These are phyloP conservation scores for Phalanger gymnotis DNA, from an alignment of 2,797 vertebrate genomes.

Conservation along the genomic window DNA sequence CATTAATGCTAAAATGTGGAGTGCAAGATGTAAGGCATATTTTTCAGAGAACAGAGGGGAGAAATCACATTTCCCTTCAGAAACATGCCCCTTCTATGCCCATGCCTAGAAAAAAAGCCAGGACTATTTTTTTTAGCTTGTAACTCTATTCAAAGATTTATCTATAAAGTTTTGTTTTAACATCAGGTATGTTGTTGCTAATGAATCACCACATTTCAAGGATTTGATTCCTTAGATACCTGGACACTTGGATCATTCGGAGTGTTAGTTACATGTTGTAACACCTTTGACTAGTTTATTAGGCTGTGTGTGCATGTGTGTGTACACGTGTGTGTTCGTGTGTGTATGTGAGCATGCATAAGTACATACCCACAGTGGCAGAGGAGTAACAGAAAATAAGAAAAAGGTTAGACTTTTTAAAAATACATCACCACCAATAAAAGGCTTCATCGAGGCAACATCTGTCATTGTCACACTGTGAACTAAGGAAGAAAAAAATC, in stretches of 20 bases:
- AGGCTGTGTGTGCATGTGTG: too few relatives aligned
- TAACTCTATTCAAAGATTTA: not conserved
- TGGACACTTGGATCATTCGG: not conserved
- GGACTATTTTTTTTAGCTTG: not conserved
- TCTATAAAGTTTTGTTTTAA: not conserved
- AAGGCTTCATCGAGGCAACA: not conserved
- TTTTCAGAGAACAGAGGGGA: not conserved
- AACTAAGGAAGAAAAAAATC: not conserved
- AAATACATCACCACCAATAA: not conserved
- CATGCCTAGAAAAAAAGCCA: not conserved
- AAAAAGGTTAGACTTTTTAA: not conserved
- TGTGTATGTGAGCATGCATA: too few relatives aligned
- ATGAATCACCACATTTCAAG: not conserved
- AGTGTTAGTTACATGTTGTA: not conserved
- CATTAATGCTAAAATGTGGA: not conserved
- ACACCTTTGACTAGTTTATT: not conserved
- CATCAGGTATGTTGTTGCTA: not conserved
- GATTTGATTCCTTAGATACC: not conserved
- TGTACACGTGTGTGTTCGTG: too few relatives aligned
- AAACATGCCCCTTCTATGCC: not conserved
- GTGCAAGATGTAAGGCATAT: not conserved
- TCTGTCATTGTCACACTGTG: too few relatives aligned
- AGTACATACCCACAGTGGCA: not conserved
- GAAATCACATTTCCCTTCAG: not conserved
- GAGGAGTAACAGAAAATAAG: not conserved